Evolutionary conservation across 2,113 vertebrate genomes (phyloP), one percentile per base, ranked within the genome.

Genomic region (Eidolon helvum): DNA sequence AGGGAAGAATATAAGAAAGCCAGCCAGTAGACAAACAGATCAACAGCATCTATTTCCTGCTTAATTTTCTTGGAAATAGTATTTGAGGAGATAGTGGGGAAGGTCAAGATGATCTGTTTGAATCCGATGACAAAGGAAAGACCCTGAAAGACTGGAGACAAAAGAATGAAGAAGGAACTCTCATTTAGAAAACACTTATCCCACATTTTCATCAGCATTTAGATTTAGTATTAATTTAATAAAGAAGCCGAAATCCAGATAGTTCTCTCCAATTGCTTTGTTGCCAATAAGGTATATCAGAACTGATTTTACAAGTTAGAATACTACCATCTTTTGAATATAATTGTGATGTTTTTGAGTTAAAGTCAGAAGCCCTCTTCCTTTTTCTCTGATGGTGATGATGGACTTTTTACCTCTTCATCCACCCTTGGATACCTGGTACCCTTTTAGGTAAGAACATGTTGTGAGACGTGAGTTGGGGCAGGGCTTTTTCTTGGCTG

Each of bases 291-390:
- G 38, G 63, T 65, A 12, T 87, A 79, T 68, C 68, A 91, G 53
- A 66, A 90, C 28, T 43, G 57, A 87, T 89, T 91, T 97, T 45
- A 87, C 48, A 90, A 71, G 90, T 93, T 57, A 65, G 61, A 69
- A 72, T 33, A 18, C 48, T 78, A 33, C 35, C 50, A 28, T 11
- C 68, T 87, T 69, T 75, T 59, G 40, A 61, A 87, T 87, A 57
- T 55, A 74, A 83, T 53, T 61, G 35, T 75, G 69, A 74, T 92
- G 26, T 43, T 97, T 96, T 94, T 38, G 24, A 89, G 55, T 86
- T 94, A 80, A 65, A 18, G 55, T 74, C 75, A 68, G 78, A 79
- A 96, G 83, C 38, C 50, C 77, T 40, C 28, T 28, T 69, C 22
- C 16, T 59, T 79, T 90, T 40, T 74, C 78, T 83, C n/a, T n/a